Percentiles rank a stretch among this genome's conserved stretches.
Evolutionary conservation across 2,888 invertebrate species (phyloP).

Genomic region (Tridacna gigas): DNA sequence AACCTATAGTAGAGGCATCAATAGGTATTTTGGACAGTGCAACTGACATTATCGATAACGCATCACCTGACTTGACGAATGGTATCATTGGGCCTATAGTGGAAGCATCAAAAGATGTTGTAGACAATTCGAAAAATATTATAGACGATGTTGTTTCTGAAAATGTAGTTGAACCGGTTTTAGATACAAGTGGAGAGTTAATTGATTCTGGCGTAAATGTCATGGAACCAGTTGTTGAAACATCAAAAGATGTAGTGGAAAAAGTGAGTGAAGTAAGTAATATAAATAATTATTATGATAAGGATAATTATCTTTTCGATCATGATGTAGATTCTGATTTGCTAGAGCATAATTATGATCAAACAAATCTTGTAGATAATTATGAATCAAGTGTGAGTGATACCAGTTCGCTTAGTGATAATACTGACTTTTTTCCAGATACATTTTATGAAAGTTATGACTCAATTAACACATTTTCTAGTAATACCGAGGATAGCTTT

Average conservation of each 20-base stretch:
- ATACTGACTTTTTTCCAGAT: not conserved
- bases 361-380: not conserved
- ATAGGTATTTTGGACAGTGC: constrained; percentile 1
- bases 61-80: not conserved
- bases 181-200: not conserved
- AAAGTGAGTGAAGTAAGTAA: constrained; percentile 3
- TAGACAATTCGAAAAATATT: not conserved
- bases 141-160: not conserved
- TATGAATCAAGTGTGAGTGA: not conserved
- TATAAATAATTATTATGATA: not conserved
- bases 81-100: not conserved
- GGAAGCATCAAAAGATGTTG: not conserved
- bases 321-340: not conserved
- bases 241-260: not conserved
- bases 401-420: not conserved
- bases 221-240: not conserved
- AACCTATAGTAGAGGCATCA: not conserved
- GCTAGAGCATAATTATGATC: not conserved
- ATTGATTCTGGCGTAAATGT: not conserved
- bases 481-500: not conserved
- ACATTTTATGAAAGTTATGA: not conserved
- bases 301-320: not conserved
- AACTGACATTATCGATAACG: not conserved
- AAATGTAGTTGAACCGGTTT: not conserved
- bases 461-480: not conserved